phyloP scores from a whole-genome alignment of 53 echinoderm and acorn worm species.

The Henricia sp. region DNA sequence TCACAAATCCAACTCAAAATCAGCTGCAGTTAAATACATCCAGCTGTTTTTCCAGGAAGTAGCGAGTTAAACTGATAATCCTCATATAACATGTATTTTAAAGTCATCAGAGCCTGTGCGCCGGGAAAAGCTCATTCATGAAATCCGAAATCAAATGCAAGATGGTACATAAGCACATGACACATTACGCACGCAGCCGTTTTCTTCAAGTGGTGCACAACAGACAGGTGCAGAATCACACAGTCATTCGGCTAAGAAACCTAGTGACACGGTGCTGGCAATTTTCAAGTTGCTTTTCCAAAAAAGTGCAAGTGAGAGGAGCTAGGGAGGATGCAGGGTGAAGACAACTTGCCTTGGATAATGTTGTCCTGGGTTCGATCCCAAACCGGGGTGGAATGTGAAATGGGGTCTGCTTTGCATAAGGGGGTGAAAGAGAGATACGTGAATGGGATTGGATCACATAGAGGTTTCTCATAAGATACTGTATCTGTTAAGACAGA shows the following conservation, averaged over 20 bases:
- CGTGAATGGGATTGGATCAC: too few relatives aligned
- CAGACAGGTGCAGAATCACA: slow-evolving; percentile 50
- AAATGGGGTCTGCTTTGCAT: slow-evolving; percentile 28
- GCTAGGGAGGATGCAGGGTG: slow-evolving; percentile 1
- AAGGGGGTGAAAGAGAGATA: slow-evolving; percentile 32
- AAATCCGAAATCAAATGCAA: not conserved
- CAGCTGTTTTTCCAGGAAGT: too few relatives aligned
- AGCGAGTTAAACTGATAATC: too few relatives aligned
- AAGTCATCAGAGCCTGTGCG: not conserved
- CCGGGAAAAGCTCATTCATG: slow-evolving; percentile 2
- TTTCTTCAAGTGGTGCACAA: slow-evolving; percentile 29
- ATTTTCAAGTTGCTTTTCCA: not conserved
- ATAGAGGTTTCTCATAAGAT: too few relatives aligned
- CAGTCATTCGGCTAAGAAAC: slow-evolving; percentile 10
- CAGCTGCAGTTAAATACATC: too few relatives aligned
- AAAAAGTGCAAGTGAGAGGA: slow-evolving; percentile 4
- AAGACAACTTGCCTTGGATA: slow-evolving; percentile 54
- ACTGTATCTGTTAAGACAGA: too few relatives aligned
- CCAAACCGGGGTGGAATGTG: slow-evolving; percentile 55
- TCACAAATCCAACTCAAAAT: too few relatives aligned
- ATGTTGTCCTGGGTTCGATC: slow-evolving; percentile 32
- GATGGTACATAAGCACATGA: slow-evolving; percentile 17
- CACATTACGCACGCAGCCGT: slow-evolving; percentile 25
- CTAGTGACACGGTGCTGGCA: not conserved
- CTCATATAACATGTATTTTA: too few relatives aligned